Base-by-base conservation (phyloP, 2,888 invertebrate species). In the Nipponacmea schrenckii region DNA sequence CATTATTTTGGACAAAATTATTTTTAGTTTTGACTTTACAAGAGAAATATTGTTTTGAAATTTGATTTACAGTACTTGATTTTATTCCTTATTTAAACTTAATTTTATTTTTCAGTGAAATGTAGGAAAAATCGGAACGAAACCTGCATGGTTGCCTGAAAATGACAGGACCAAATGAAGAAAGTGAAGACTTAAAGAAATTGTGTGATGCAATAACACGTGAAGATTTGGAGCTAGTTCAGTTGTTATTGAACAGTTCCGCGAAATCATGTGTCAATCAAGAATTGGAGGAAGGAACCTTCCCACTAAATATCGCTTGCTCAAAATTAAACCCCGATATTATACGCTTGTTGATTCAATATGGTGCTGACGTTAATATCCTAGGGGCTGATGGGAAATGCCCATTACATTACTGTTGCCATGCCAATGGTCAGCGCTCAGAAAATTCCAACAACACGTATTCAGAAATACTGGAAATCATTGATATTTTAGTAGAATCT, bases 321-420 rank as follows among this genome's bases (percentile, higher is more conserved):
- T 75, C 77, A 14, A 70, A 50, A n/a, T 80, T 82, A 17, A 76
- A 79, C 66, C 66, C 80, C 14, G 78, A 80, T 39, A 64, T 80
- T 7, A 77, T 80, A 17, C 76, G 75, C 31, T 67, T 73, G 67
- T 72, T 84, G 12, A 62, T 82, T 15, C 76, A 80, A 10, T 62
- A 75, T 44, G 82, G 81, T 3, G 79, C 80, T 0, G 76, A 78
- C 44, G 65, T 72, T 15, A 71, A 71, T 64, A 20, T 70, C 10
- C 74, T 78, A 17, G 81, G 81, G 3, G 77, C 78, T 8, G 83
- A 83, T 78, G 83, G 84, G 14, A 82, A 81, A 74, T 80, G 79
- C 4, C 78, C 82, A 0, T 73, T 84, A 12, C 84, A 83, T 74
- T 78, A 79, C 69, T 73, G 79, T 1, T 83, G 82, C 74, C 80